Base-by-base conservation (phyloP, 2,113 vertebrate genomes). In the Leptodactylus fuscus region DNA sequence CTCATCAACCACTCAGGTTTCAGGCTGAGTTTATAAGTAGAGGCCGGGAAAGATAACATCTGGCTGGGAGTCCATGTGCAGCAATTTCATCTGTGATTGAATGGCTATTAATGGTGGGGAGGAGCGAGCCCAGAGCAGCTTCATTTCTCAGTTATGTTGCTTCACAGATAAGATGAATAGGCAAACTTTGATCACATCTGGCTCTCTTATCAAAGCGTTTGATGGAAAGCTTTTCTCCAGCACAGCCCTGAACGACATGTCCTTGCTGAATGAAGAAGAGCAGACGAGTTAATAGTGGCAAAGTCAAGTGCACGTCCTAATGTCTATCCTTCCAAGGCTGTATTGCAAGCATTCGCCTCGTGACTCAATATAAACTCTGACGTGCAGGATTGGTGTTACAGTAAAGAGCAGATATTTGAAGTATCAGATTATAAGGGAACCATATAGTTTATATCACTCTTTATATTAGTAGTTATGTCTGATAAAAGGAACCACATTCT, bases 1-100 rank as follows among this genome's bases (percentile, higher is more conserved):
- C 95, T 95, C 95, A 94, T 96, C 94, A 95, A 94, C 92, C 93
- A 92, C 95, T 96, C 94, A 44, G 90, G 93, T 95, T 96, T 95
- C 95, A 92, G 90, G 87, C 88, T 92, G 89, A 88, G 94, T 95
- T 95, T 95, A 94, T 94, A 94, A 91, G 93, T 92, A 92, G 92
- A 91, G 91, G 93, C 88, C 92, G 88, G 90, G 89, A 89, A 89
- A 93, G 93, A 95, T 95, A 95, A 94, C 95, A 95, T 96, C 95
- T 95, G 95, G 94, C 93, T 93, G 94, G 16, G 41, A 90, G 91
- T 90, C 86, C 89, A 90, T 71, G 92, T 90, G 88, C 92, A 91
- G 89, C 90, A 85, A 92, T 93, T 91, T 90, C 89, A 76, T 80
- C 49, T 13, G 88, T 94, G 94, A 96, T 93, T 94, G 93, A 95